Conservation (phyloP, 2,797 vertebrate species). For the Ciconia nigra region DNA sequence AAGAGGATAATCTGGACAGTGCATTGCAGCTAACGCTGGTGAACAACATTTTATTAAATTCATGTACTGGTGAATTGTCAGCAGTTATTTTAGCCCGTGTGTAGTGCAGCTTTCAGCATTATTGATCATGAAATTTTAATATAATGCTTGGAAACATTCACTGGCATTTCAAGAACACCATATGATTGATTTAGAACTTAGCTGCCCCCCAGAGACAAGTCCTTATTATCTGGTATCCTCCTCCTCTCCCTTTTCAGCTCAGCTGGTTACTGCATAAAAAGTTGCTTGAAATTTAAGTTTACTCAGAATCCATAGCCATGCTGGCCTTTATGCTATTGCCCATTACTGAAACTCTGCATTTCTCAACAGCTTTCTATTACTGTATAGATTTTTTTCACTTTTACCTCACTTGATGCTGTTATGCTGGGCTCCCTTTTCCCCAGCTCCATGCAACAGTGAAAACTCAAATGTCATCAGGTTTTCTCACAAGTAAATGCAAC, state of each 20-base stretch:
- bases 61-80: constrained; percentile 64
- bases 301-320: background rate
- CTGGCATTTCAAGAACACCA: constrained; percentile 66
- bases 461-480: background rate
- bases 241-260: background rate
- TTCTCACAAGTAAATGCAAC: background rate
- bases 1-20: constrained; percentile 37
- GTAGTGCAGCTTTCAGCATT: constrained; percentile 65
- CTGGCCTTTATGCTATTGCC: background rate
- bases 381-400: background rate
- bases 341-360: background rate
- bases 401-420: background rate
- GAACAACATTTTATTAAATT: constrained; percentile 73
- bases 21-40: background rate
- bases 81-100: constrained; percentile 61
- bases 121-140: constrained; percentile 80
- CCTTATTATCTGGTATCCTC: background rate
- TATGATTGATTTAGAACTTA: constrained; percentile 60
- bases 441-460: background rate
- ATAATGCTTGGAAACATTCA: constrained; percentile 71
- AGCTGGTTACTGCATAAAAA: background rate
- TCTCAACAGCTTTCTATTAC: background rate
- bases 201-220: constrained; percentile 1
- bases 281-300: background rate
- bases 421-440: background rate